Percentiles rank a stretch among this genome's conserved stretches.
phyloP scores from a whole-genome alignment of 2,113 vertebrate species.

The Tetrax tetrax region DNA sequence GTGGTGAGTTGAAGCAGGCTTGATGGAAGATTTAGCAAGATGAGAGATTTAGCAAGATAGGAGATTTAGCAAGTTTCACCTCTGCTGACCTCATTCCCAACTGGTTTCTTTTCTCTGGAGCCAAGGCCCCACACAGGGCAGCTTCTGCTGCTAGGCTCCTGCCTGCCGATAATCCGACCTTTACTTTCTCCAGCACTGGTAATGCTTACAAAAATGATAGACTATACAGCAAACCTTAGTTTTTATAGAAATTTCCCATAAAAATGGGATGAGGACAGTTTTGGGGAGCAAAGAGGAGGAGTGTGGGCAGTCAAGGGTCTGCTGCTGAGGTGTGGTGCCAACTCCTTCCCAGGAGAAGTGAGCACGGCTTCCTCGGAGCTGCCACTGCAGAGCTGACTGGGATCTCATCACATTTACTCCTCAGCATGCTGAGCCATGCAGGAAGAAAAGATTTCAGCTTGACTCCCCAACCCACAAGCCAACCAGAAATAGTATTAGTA shows the following conservation, averaged over 20 bases:
- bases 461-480: neutral
- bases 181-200: neutral
- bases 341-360: neutral
- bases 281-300: neutral
- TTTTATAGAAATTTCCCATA: neutral
- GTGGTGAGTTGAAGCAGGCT: neutral
- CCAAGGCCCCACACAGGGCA: neutral
- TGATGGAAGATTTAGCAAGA: neutral
- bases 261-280: neutral
- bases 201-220: neutral
- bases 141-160: neutral
- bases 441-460: neutral
- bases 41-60: neutral
- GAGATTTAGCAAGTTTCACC: neutral
- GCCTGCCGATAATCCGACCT: neutral
- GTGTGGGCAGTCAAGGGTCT: neutral
- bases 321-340: neutral
- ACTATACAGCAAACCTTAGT: neutral
- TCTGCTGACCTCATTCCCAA: neutral
- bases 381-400: neutral
- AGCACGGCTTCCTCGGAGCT: neutral
- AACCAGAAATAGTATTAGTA: neutral
- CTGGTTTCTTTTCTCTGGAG: neutral
- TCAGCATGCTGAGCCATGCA: fast-evolving
- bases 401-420: neutral